Percentiles rank a stretch among this genome's conserved stretches.
Evolutionary conservation across 2,888 invertebrate species (phyloP).

Genomic region (Heliconius cydno): DNA sequence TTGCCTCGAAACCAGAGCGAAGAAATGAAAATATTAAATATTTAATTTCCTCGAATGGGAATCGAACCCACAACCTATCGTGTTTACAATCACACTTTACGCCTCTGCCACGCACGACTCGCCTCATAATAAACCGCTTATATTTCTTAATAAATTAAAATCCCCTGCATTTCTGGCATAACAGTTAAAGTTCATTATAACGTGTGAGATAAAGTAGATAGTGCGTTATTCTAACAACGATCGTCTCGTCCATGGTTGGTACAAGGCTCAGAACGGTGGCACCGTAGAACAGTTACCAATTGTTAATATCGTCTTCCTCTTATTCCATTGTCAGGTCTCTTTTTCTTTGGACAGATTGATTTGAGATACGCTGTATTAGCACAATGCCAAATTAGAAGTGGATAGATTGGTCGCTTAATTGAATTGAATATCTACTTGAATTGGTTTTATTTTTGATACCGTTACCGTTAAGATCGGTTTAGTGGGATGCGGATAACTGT

Average conservation of each 20-base stretch:
- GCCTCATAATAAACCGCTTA: no score
- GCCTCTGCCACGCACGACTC: no score
- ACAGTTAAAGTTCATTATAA: constrained; percentile 36
- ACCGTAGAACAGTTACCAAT: constrained; percentile 73
- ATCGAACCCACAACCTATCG: no score
- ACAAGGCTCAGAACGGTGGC: constrained; percentile 57
- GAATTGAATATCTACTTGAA: constrained; percentile 66
- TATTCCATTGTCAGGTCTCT: constrained; percentile 72
- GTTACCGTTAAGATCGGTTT: constrained; percentile 73
- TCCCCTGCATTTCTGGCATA: background rate
- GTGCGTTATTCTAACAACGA: constrained; percentile 37
- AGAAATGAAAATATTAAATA: no score
- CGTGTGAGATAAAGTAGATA: constrained; percentile 35
- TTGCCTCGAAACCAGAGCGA: no score
- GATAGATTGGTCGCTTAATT: constrained; percentile 75
- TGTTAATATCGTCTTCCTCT: constrained; percentile 71
- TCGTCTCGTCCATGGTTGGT: constrained; percentile 10
- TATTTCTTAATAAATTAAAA: no score
- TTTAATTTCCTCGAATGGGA: no score
- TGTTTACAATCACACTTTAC: no score
- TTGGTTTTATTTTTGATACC: constrained; percentile 73
- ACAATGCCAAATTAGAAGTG: constrained; percentile 75
- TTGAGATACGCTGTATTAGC: constrained; percentile 68
- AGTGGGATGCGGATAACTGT: constrained; percentile 56
- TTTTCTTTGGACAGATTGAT: constrained; percentile 75